phyloP scores from a whole-genome alignment of 2,888 invertebrate species.

The Slavum lentiscoides region DNA sequence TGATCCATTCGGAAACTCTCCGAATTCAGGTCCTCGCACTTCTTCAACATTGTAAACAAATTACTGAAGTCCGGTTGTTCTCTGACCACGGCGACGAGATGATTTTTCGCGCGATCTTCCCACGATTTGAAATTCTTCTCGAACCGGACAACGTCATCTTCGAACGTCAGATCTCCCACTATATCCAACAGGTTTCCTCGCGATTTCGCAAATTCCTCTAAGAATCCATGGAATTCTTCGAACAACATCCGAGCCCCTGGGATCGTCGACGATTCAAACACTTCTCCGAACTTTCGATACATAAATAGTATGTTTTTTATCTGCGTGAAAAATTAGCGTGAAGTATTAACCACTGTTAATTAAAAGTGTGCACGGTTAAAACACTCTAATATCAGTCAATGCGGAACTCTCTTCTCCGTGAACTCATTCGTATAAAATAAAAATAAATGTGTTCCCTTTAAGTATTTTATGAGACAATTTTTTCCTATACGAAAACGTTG shows the following conservation, averaged over 20 bases:
- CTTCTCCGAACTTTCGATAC: not conserved
- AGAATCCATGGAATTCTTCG: not conserved
- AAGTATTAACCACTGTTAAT: too few species aligned
- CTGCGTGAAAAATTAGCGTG: not conserved
- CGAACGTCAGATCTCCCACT: not conserved
- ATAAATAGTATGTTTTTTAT: slow-evolving; percentile 14
- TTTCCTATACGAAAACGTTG: too few species aligned
- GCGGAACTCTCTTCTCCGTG: too few species aligned
- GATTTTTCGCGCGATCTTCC: not conserved
- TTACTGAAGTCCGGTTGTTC: slow-evolving; percentile 9
- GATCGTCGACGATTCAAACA: not conserved
- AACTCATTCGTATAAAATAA: too few species aligned
- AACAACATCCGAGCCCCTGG: not conserved
- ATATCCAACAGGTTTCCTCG: not conserved
- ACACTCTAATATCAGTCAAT: too few species aligned
- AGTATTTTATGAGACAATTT: too few species aligned
- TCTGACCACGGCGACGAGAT: not conserved
- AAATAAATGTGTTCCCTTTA: too few species aligned
- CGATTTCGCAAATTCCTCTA: not conserved
- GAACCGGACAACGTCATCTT: not conserved
- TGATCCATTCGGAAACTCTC: not conserved
- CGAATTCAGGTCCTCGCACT: not conserved
- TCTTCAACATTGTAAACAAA: not conserved
- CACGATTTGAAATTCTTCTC: not conserved
- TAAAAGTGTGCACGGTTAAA: too few species aligned